These are phyloP conservation scores for Dicaeum eximium DNA, from an alignment of 2,113 vertebrate genomes.

Conservation along the genomic window DNA sequence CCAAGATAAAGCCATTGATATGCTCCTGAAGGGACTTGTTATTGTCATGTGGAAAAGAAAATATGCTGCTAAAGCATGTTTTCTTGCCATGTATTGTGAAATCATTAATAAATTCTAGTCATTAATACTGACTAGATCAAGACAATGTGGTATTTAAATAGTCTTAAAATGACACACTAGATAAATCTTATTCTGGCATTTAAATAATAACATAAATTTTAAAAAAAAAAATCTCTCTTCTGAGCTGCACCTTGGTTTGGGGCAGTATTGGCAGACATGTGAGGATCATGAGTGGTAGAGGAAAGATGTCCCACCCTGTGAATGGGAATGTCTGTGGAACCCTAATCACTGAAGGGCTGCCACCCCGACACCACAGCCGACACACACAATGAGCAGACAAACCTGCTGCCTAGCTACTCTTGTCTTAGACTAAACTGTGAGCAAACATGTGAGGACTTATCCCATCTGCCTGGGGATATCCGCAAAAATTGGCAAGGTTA, in stretches of 20 bases:
- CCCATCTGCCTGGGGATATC: background rate
- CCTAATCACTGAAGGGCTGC: background rate
- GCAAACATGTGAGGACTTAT: background rate
- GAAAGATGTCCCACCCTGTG: background rate
- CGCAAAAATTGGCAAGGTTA: background rate
- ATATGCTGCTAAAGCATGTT: background rate
- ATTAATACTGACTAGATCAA: background rate
- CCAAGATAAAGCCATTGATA: background rate
- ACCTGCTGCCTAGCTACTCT: background rate
- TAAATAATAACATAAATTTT: background rate
- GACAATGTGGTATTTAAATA: background rate
- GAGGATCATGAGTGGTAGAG: accelerated
- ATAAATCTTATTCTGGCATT: background rate
- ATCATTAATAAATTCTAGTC: background rate
- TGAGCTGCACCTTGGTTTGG: background rate
- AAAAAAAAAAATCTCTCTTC: background rate
- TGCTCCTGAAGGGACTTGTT: background rate
- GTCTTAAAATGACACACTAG: background rate
- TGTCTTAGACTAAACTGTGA: background rate
- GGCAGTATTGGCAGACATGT: accelerated
- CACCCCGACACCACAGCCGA: accelerated
- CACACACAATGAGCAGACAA: background rate
- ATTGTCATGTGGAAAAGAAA: background rate
- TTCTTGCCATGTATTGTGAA: background rate
- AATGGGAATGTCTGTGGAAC: accelerated